phyloP scores from a whole-genome alignment of 2,797 vertebrate genomes.

The Mus minutoides region DNA sequence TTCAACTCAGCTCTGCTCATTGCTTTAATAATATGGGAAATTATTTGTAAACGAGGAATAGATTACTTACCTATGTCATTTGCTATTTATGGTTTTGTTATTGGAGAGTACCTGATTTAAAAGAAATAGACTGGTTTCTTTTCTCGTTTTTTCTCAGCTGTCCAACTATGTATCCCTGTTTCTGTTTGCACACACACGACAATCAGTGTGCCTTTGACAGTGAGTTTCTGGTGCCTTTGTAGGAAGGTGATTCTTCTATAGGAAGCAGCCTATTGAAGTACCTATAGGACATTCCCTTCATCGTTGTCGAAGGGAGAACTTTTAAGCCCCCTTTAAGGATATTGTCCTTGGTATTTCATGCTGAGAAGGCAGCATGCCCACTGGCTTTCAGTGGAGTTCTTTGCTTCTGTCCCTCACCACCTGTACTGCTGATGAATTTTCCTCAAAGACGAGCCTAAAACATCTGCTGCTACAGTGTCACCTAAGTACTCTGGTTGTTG shows the following conservation, averaged over 20 bases:
- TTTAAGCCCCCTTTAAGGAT: background rate
- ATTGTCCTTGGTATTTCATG: background rate
- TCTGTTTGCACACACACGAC: background rate
- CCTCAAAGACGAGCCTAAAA: background rate
- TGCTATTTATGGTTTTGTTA: background rate
- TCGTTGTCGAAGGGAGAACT: background rate
- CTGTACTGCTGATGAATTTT: conserved; percentile 62
- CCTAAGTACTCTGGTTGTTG: conserved; percentile 68
- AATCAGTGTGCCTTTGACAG: background rate
- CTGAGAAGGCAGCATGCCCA: background rate
- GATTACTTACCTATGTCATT: background rate
- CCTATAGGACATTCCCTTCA: background rate
- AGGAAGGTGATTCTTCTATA: background rate
- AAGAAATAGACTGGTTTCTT: background rate
- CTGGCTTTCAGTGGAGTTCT: conserved; percentile 5
- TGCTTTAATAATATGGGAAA: conserved; percentile 18
- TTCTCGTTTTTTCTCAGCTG: background rate
- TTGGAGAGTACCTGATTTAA: background rate
- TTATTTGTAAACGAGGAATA: background rate
- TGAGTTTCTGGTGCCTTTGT: background rate
- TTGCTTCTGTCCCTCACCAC: conserved; percentile 49
- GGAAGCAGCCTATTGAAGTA: background rate
- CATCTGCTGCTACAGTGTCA: conserved; percentile 6
- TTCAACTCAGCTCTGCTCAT: conserved; percentile 10
- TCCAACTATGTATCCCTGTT: background rate